Percentiles rank a stretch among this genome's conserved stretches.
Conservation (phyloP, 92 coral and sea anemone species). For the Parazoanthus darwini region DNA sequence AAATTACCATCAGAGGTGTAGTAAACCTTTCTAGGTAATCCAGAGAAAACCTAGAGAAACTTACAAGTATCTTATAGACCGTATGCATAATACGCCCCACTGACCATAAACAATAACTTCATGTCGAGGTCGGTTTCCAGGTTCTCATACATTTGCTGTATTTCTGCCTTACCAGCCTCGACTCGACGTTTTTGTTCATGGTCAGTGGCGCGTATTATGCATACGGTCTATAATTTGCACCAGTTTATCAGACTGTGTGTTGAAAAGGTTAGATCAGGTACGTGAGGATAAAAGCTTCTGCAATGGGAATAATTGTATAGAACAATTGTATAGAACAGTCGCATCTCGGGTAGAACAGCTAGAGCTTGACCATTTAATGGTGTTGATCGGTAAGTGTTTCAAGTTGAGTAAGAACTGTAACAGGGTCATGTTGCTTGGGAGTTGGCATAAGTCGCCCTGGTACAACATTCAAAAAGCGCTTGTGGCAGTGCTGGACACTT, state of each 20-base stretch:
- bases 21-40: not conserved
- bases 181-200: no score
- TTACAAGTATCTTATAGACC: not conserved
- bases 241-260: not conserved
- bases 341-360: conserved; percentile 20
- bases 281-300: not conserved
- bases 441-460: not conserved
- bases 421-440: not conserved
- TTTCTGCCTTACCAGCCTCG: no score
- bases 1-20: not conserved
- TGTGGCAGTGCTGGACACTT: not conserved
- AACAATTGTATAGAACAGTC: not conserved
- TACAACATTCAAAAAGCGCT: not conserved
- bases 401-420: not conserved
- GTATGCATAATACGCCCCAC: no score
- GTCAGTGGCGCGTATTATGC: no score
- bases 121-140: no score
- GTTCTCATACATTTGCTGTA: no score
- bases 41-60: not conserved
- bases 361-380: not conserved
- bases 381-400: not conserved
- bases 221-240: not conserved
- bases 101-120: no score
- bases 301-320: not conserved
- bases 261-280: not conserved